These are phyloP conservation scores for Chionomys nivalis DNA, from an alignment of 2,113 vertebrate genomes.

Conservation along the genomic window DNA sequence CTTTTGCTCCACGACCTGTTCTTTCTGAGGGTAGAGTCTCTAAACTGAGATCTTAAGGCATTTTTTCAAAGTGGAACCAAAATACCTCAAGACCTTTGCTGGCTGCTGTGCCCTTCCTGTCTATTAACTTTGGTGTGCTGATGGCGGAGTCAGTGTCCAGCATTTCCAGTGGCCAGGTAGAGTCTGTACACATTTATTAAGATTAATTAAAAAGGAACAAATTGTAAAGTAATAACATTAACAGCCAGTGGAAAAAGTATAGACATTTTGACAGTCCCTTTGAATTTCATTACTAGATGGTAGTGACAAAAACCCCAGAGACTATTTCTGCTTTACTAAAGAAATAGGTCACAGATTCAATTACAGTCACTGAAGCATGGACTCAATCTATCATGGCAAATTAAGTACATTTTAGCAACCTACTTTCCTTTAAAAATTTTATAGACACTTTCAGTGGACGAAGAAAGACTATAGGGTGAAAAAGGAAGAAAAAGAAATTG, in stretches of 20 bases:
- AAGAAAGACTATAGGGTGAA: conserved; percentile 92
- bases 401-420: conserved; percentile 99
- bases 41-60: conserved; percentile 73
- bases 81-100: conserved; percentile 70
- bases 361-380: conserved; percentile 99
- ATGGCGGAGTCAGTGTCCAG: conserved; percentile 81
- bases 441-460: conserved; percentile 98
- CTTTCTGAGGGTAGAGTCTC: conserved; percentile 49
- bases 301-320: conserved; percentile 98
- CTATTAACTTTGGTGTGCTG: conserved; percentile 81
- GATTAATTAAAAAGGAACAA: conserved; percentile 93
- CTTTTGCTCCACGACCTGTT: background rate
- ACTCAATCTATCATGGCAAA: conserved; percentile 99
- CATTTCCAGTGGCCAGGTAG: conserved; percentile 83
- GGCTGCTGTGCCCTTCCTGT: conserved; percentile 76
- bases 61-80: conserved; percentile 80
- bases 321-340: conserved; percentile 99
- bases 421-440: conserved; percentile 99
- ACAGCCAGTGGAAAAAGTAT: conserved; percentile 93
- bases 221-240: conserved; percentile 92
- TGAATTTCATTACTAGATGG: conserved; percentile 99
- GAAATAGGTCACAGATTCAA: conserved; percentile 99
- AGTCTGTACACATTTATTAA: conserved; percentile 89
- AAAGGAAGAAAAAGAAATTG: conserved; percentile 90
- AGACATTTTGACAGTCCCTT: conserved; percentile 95